phyloP scores from a whole-genome alignment of 2,888 invertebrate species.

The Amphipoea oculea region DNA sequence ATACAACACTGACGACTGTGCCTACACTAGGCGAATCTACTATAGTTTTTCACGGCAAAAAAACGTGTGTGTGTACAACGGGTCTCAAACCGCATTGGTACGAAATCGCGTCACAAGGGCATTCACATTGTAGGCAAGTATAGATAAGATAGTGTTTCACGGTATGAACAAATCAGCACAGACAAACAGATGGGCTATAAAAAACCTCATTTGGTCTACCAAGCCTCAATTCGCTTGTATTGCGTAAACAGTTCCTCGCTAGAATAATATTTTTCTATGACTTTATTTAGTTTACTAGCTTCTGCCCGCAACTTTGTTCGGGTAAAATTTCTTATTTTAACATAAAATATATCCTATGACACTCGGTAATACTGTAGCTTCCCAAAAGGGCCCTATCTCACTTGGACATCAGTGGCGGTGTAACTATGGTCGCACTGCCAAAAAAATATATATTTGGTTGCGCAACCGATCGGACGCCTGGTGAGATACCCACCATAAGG shows the following conservation, averaged over 20 bases:
- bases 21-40: background rate
- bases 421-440: background rate
- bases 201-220: conserved; percentile 29
- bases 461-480: background rate
- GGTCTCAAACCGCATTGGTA: conserved; percentile 12
- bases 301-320: background rate
- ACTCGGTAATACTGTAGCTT: background rate
- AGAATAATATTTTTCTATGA: conserved; percentile 41
- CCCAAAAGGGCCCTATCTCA: background rate
- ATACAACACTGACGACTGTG: background rate
- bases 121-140: conserved; percentile 18
- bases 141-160: conserved; percentile 55
- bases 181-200: conserved; percentile 41
- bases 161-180: conserved; percentile 20
- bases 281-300: conserved; percentile 21
- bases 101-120: conserved; percentile 46
- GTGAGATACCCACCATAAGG: background rate
- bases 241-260: conserved; percentile 36
- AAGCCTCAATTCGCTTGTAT: conserved; percentile 30
- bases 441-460: background rate
- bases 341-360: background rate
- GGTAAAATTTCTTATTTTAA: background rate
- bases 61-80: background rate
- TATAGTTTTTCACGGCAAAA: background rate
- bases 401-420: background rate